Base-by-base conservation (phyloP, 2,888 invertebrate species). In the Xanthorhoe designata region DNA sequence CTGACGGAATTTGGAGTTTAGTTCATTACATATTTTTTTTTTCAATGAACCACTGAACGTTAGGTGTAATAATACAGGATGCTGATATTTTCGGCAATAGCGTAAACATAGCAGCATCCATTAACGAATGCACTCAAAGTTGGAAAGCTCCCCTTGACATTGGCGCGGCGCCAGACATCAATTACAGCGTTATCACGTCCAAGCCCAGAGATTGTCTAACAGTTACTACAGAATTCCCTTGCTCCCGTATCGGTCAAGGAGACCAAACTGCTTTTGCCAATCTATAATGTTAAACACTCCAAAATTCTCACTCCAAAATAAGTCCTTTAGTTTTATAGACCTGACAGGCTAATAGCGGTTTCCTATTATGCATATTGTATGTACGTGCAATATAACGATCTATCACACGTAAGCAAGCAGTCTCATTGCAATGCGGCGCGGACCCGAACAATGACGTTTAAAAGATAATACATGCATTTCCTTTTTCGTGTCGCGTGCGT, bases 91-190 rank as follows among this genome's bases (percentile, higher is more conserved):
- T 53, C 17, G 17, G 53, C 32, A 10, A 13, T 19, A 51, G 15
- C 13, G 53, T 53, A 53, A 15, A 53, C 53, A 51, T 10, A 45
- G 45, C 57, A 58, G 52, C 52, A 49, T 64, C 53, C 58, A 64
- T 54, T 53, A 58, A 58, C 58, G 47, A 64, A 24, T 64, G 63
- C 52, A 63, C 24, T 49, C 51, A 18, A 5, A 53, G 52, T 19
- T 38, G 2, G 57, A 50, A 19, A 53, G 66, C 45, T 61, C 57
- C 53, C 66, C 54, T 61, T 52, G 61, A 66, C 61, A 57, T 53
- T 66, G 66, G 66, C 66, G 53, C 50, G 47, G 58, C 57, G 66
- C 61, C 61, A 61, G 54, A 53, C 58, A 38, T 53, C 58, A 38
- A 54, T 59, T 53, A 58, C 32, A 47, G 19, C 17, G 35, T 47